A percentile compares a stretch with the other conserved stretches of the same genome.
Evolutionary conservation across 2,113 vertebrate genomes (phyloP).

Genomic region (Muntiacus muntjak): DNA sequence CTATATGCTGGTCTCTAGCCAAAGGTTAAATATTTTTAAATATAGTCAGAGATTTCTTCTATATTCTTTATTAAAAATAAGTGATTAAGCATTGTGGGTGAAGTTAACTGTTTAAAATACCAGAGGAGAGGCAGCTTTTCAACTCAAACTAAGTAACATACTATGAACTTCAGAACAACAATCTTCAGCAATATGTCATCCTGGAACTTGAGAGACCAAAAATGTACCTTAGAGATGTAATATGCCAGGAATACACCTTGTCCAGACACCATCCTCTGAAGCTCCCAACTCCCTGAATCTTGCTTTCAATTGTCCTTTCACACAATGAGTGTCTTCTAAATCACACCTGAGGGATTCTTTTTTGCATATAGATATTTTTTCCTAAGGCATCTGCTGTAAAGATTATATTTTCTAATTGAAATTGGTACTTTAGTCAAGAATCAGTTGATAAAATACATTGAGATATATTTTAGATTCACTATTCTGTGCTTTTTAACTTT

Average conservation of each 20-base stretch:
- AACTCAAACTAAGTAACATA: background rate
- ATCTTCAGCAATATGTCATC: background rate
- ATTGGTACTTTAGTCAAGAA: background rate
- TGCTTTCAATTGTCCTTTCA: background rate
- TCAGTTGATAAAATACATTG: background rate
- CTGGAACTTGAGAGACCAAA: background rate
- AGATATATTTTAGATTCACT: background rate
- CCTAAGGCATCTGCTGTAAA: background rate
- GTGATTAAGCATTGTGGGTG: background rate
- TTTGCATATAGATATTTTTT: background rate
- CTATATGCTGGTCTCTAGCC: background rate
- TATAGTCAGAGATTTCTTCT: background rate
- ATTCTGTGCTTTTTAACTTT: background rate
- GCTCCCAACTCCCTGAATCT: background rate
- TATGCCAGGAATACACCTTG: background rate
- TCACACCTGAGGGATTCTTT: background rate
- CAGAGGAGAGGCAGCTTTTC: background rate
- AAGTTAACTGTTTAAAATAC: background rate
- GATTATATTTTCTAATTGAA: background rate
- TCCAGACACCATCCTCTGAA: background rate
- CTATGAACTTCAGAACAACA: background rate
- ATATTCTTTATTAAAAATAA: background rate
- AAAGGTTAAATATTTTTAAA: conserved; percentile 33
- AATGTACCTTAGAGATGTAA: background rate
- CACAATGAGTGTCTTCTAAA: background rate